Percentiles rank a stretch among this genome's conserved stretches.
Conservation (phyloP, 30 jellyfish, hydroid and myxozoan species). For the Hydra vulgaris region DNA sequence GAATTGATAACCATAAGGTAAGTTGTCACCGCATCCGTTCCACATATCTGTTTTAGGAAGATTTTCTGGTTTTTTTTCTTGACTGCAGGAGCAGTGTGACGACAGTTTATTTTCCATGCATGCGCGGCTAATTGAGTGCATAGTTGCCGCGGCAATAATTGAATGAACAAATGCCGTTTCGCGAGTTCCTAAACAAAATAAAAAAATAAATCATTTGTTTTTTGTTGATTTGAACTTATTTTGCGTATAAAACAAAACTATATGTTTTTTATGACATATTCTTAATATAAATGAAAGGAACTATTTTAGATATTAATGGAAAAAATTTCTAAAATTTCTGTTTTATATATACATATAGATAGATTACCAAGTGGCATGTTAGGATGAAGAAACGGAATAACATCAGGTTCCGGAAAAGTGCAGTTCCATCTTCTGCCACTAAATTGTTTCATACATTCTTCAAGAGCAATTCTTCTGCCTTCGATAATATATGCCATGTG, state of each 20-base stretch:
- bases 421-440: constrained; percentile 91
- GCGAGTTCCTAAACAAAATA: constrained; percentile 43
- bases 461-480: constrained; percentile 68
- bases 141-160: constrained; percentile 69
- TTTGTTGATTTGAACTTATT: too few relatives aligned
- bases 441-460: constrained; percentile 70
- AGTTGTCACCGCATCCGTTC: constrained; percentile 95
- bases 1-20: constrained; percentile 84
- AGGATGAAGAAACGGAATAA: constrained; percentile 56
- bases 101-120: constrained; percentile 91
- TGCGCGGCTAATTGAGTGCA: constrained; percentile 93
- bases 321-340: too few relatives aligned
- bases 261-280: too few relatives aligned
- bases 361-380: constrained; percentile 60
- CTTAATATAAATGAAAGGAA: too few relatives aligned
- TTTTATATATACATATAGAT: too few relatives aligned
- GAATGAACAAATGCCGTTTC: constrained; percentile 87
- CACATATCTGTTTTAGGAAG: constrained; percentile 42
- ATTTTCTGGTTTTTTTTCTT: constrained; percentile 58
- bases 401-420: constrained; percentile 56
- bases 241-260: too few relatives aligned
- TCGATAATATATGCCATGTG: constrained; percentile 86
- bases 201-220: not conserved
- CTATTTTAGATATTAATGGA: too few relatives aligned
- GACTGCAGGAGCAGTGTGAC: constrained; percentile 79